Evolutionary conservation across 2,113 vertebrate species (phyloP), one percentile per base, ranked within the genome.

Genomic region (Etheostoma cragini): DNA sequence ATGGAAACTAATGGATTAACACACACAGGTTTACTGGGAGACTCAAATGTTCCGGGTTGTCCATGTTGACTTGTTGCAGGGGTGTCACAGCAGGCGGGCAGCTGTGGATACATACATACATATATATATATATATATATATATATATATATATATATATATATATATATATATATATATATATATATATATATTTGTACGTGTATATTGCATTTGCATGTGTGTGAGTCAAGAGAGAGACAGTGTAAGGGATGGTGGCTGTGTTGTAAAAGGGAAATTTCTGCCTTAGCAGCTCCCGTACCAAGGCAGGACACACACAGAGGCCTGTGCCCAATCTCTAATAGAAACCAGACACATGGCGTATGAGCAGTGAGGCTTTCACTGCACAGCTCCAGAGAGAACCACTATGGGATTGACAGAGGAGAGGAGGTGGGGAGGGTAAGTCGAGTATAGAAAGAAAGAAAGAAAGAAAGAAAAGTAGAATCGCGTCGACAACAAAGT

Each of bases 311-410:
- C 80, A 67, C 87, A 64, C 65, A 63, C 68, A 64, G 67, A 87
- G 73, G 76, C 45, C 75, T 16, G 64, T 68, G 90, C 93, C 93
- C 93, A 79, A 77, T 90, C 74, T 2, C 83, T 94, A 94, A 95
- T 92, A 75, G 79, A 92, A 95, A 92, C 82, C 94, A 95, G 93
- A 93, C 85, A 38, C 80, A 50, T 46, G 53, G 81, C 35, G 60
- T 74, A 89, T 52, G 72, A 76, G 50, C 69, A 90, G 81, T 38
- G 81, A 77, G 75, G 84, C 35, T 89, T 91, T 86, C 69, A 74
- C 53, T 78, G 83, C 70, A 63, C 69, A 26, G 68, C 54, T 86
- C 81, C 47, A n/a, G 80, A 76, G 87, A 80, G 75, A 87, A 80
- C 35, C 75, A 38, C 80, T 76, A 83, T 17, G 69, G 84, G 71